Evolutionary conservation across 2,113 vertebrate species (phyloP), one percentile per base, ranked within the genome.

Genomic region (Acanthisitta chloris): DNA sequence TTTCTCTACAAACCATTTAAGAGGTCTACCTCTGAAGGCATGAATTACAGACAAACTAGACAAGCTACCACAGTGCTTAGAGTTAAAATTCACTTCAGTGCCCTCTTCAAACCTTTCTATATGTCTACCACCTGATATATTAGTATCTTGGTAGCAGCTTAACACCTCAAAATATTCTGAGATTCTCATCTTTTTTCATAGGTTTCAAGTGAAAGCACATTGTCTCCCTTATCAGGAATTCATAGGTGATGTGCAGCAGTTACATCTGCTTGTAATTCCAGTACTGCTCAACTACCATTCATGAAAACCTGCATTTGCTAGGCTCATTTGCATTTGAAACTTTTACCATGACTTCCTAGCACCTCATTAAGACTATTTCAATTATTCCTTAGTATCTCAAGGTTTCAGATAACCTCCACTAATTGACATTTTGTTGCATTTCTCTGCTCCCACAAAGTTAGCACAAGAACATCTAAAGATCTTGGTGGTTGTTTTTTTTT

Each of bases 231-330:
- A 51, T 4, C 7, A 70, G 24, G 26, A 86, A 55, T 5, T 31
- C 2, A 4, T 1, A 74, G 17, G 25, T n/a, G n/a, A 64, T 0
- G 1, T 20, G 4, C 51, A 62, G 46, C 1, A 29, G 54, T 20
- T 65, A 46, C 16, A 55, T 11, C n/a, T 51, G 23, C 49, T 40
- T 83, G 2, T 15, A 77, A 33, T 33, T 80, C 52, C 45, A 66
- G n/a, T 2, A 86, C 36, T 3, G 4, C 36, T 72, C n/a, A 69
- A 34, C 24, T 67, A 62, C 14, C 43, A 46, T 19, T 70, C 42
- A 28, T 0, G 6, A 58, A 71, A 93, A 76, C 15, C 10, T 23
- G 3, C 28, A 13, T 28, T 16, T 72, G 23, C 26, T 14, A 31
- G 12, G 38, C 31, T 52, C 13, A 36, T 36, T 52, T n/a, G 2